phyloP scores from a whole-genome alignment of 2,888 invertebrate species.

The Falcaria lacertinaria region DNA sequence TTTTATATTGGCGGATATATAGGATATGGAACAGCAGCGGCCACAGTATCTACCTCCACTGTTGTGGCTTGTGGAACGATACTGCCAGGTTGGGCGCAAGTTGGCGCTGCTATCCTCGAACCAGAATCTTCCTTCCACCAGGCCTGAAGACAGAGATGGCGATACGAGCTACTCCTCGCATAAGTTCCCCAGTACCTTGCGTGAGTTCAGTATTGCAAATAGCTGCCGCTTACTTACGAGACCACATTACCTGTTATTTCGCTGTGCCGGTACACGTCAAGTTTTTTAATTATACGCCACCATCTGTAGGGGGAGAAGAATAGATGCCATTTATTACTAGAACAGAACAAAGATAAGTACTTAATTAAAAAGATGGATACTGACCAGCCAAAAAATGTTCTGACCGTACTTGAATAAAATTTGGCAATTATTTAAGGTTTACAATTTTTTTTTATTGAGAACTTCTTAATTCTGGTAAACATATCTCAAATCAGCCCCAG shows the following conservation, averaged over 20 bases:
- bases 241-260: conserved; percentile 48
- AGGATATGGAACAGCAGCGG: conserved; percentile 48
- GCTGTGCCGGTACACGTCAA: conserved; percentile 43
- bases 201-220: conserved; percentile 42
- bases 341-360: not conserved
- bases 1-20: conserved; percentile 14
- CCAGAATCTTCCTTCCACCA: conserved; percentile 46
- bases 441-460: too few relatives aligned
- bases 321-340: conserved; percentile 6
- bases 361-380: too few relatives aligned
- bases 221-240: conserved; percentile 48
- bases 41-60: conserved; percentile 45
- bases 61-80: conserved; percentile 49
- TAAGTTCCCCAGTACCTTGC: conserved; percentile 26
- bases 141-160: conserved; percentile 40
- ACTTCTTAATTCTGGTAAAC: too few relatives aligned
- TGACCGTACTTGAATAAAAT: too few relatives aligned
- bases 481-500: too few relatives aligned
- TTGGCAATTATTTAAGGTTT: too few relatives aligned
- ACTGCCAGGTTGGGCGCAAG: conserved; percentile 44
- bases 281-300: conserved; percentile 39
- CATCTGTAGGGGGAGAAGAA: conserved; percentile 14
- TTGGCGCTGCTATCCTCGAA: conserved; percentile 51
- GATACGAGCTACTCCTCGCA: conserved; percentile 41
- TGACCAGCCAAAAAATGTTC: too few relatives aligned